Conservation (phyloP, 23 tunicate genomes). For the Corella eumyota region DNA sequence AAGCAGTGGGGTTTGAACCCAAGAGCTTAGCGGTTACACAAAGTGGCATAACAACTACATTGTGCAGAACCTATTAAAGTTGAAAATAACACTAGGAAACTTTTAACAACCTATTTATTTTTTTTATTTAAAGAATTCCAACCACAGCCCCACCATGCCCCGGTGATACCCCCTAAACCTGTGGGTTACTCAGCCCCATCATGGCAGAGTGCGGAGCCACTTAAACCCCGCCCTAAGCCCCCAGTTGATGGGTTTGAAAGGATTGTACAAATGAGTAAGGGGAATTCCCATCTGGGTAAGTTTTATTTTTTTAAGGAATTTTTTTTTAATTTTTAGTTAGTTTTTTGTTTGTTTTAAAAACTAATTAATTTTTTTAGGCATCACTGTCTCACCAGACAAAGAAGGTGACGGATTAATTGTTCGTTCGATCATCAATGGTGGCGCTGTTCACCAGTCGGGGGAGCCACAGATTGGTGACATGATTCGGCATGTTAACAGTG, state of each 20-base stretch:
- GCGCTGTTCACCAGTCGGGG: slow-evolving; percentile 72
- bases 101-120: no score
- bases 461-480: slow-evolving; percentile 76
- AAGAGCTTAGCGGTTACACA: no score
- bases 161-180: slow-evolving; percentile 56
- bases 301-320: not conserved
- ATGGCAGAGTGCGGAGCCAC: slow-evolving; percentile 67
- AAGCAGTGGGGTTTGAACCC: no score
- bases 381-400: slow-evolving; percentile 77
- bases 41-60: no score
- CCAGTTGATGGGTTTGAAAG: slow-evolving; percentile 73
- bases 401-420: slow-evolving; percentile 79
- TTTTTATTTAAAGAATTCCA: no score
- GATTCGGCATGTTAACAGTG: slow-evolving; percentile 66
- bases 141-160: no score
- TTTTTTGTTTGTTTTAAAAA: no score
- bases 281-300: slow-evolving; percentile 62
- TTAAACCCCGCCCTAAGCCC: slow-evolving; percentile 30
- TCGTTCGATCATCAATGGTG: slow-evolving; percentile 40
- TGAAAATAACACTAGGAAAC: no score
- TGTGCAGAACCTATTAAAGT: no score
- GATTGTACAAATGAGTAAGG: slow-evolving; percentile 63
- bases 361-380: no score
- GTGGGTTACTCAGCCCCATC: slow-evolving; percentile 82
- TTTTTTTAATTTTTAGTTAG: not conserved